Evolutionary conservation across 2,888 invertebrate genomes (phyloP), one percentile per base, ranked within the genome.

Genomic region (Sisyra terminalis): DNA sequence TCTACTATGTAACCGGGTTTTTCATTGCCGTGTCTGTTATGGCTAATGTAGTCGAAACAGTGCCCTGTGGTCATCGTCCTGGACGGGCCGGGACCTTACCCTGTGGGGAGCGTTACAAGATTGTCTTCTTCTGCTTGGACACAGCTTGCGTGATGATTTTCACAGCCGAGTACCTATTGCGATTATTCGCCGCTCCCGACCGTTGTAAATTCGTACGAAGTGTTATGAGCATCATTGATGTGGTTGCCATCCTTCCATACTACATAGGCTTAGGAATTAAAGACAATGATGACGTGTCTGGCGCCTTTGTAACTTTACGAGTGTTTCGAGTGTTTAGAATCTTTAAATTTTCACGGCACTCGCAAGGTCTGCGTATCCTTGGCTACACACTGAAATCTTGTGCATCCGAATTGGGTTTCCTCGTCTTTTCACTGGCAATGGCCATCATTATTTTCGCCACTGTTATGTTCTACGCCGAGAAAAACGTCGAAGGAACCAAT

Each of bases 131-230:
- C 72, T 98, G 97, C 65, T 69, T 99, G 66, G 94, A 99, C 70
- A 99, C 98, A 15, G 98, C 98, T 48, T 99, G 98, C 67, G 98
- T 98, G 52, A 97, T 99, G 90, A 98, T 99, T 51, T 98, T 99
- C 71, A 97, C 97, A 13, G 92, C 94, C 36, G 97, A 98, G 65
- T 98, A 98, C 64, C 68, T 96, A 52, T 70, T 97, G 50, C 76
- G 88, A 58, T 73, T 98, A 54, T 97, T 93, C 65, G 97, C 97
- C 9, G 97, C 97, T n/a, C 97, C 97, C 17, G 90, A 92, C 66
- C 77, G 97, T 47, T 93, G 92, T 69, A 93, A 93, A 67, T 97
- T 97, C 64, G 88, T 93, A 55, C 78, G 96, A 47, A 92, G 90
- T 52, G 97, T 99, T 46, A 99, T 98, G 98, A 92, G 92, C 56